Evolutionary conservation across 2,797 vertebrate genomes (phyloP), one percentile per base, ranked within the genome.

Genomic region (Nyctibius grandis): DNA sequence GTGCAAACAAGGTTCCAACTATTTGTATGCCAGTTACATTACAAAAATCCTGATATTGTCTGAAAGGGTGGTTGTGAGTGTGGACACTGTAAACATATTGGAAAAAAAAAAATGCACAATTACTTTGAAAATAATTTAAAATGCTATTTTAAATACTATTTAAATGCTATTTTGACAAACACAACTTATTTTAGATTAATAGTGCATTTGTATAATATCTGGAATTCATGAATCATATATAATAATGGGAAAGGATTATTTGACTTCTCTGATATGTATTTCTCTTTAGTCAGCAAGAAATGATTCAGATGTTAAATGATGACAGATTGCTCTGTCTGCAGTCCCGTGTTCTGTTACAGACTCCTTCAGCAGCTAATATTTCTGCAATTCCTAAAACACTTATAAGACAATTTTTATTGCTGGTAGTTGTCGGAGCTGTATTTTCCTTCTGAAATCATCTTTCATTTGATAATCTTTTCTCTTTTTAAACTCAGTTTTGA

Each of bases 211-310:
- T 92, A 25, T 40, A 80, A 31, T 73, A 59, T 29, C 34, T 73
- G 31, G 16, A 92, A 82, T 69, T 76, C 29, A 51, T 70, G 22
- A 94, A 88, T 89, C n/a, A 76, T 38, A 63, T 63, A 68, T 60
- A 82, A 44, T 45, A 84, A 79, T 31, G 18, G 44, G 33, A 84
- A 91, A 64, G 9, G 12, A 80, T 69, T 87, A 61, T 82, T 91
- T 89, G 34, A 59, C 34, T 89, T 85, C 85, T 89, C 36, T 64
- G 82, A 17, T 59, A 56, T 6, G 18, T 42, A 57, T 48, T 96
- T 88, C 75, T 89, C 67, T 85, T 72, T 38, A 89, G 81, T 63
- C 68, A 95, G 72, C 85, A 88, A 85, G 69, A 91, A 92, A 88
- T 26, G 4, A 74, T 70, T 92, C 84, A 70, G 67, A 51, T 73